Conservation (phyloP, 2,888 invertebrate species). For the Caenorhabditis sp. region DNA sequence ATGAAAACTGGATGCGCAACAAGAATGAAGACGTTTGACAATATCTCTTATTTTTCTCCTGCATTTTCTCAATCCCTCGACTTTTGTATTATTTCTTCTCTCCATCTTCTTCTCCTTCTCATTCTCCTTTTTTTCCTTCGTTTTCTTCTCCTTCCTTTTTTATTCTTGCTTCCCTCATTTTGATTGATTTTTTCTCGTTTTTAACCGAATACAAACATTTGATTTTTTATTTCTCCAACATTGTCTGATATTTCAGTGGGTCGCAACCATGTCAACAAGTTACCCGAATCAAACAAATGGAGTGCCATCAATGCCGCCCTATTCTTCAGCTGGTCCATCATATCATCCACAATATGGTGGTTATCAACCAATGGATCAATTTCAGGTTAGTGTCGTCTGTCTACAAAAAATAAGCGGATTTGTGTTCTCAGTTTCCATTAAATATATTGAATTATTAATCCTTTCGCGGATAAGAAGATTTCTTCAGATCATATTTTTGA, state of each 20-base stretch:
- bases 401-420: not conserved
- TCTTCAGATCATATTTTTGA: not conserved
- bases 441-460: not conserved
- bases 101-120: not conserved
- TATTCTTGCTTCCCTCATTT: not conserved
- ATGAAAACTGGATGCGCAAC: not conserved
- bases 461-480: not conserved
- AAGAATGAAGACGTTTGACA: conserved; percentile 1
- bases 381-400: not conserved
- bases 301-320: conserved; percentile 22
- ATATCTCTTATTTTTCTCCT: not conserved
- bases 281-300: conserved; percentile 34
- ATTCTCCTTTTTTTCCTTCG: not conserved
- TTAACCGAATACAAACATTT: not conserved
- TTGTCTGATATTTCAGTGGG: not conserved
- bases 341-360: conserved; percentile 5
- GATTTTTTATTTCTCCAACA: not conserved
- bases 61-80: not conserved
- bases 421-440: not conserved
- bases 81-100: not conserved
- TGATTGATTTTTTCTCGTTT: not conserved
- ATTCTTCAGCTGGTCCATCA: conserved; percentile 1
- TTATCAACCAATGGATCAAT: conserved; percentile 1
- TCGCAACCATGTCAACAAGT: conserved; percentile 36
- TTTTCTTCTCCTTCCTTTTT: not conserved